phyloP scores from a whole-genome alignment of 1,140 invertebrate species.

The Hylyphantes graminicola region DNA sequence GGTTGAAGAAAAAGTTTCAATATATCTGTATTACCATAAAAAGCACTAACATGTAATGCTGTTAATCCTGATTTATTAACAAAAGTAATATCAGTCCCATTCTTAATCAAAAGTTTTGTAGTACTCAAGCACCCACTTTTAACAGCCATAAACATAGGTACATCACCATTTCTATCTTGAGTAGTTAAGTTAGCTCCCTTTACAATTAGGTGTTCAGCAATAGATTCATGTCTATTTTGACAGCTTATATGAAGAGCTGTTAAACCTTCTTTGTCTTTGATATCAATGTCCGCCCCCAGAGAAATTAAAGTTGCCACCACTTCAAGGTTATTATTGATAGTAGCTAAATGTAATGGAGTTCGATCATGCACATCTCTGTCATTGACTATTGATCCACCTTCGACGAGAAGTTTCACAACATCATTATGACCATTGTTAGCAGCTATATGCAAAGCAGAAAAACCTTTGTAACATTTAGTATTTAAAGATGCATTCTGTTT shows the following conservation, averaged over 20 bases:
- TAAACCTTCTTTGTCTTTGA: not conserved
- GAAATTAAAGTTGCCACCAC: not conserved
- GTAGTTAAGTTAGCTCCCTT: not conserved
- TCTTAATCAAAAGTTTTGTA: not conserved
- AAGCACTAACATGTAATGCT: no score
- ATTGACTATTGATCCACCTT: not conserved
- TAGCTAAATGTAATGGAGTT: constrained; percentile 63
- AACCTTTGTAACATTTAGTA: not conserved
- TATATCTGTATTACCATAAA: not conserved
- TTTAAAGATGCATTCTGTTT: constrained; percentile 33
- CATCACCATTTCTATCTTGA: not conserved
- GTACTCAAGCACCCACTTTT: not conserved
- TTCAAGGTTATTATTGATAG: constrained; percentile 62
- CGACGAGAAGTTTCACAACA: not conserved
- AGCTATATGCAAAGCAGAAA: constrained; percentile 67
- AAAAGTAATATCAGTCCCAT: not conserved
- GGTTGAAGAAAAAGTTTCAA: not conserved
- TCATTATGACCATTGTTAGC: constrained; percentile 65
- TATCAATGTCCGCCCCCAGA: constrained; percentile 8
- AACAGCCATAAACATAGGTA: not conserved
- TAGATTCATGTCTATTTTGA: not conserved
- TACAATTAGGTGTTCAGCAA: not conserved
- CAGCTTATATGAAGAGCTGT: not conserved
- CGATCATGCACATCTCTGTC: not conserved
- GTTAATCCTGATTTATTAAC: not conserved